Evolutionary conservation across 2,113 vertebrate species (phyloP), one percentile per base, ranked within the genome.

Genomic region (Gasterosteus nipponicus): DNA sequence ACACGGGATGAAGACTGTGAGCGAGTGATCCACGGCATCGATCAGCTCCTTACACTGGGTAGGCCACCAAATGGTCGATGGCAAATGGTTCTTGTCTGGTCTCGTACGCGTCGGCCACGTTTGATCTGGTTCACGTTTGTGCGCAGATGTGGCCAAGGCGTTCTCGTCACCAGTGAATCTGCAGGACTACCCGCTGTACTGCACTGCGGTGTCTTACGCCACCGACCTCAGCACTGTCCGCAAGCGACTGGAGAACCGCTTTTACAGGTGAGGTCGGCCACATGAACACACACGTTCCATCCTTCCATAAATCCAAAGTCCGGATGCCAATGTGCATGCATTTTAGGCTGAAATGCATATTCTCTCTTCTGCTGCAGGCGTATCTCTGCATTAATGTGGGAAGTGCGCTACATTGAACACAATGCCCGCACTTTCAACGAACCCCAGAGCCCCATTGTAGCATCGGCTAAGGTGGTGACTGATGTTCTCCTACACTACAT

Each of bases 321-420:
- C 33, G 3, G 33, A 65, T 58, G 26, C 22, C 4, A 18, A 31
- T 10, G 1, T 15, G 19, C 26, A 29, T 26, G 35, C 4, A 4
- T 39, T 12, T 33, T 7, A 71, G 53, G 54, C 69, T 76, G 22
- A 46, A 33, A 1, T 8, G 6, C 26, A 33, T 53, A 22, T 49
- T 15, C 67, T 10, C 65, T 70, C 77, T 12, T 83, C 75, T 71
- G 51, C 76, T 74, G 10, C 57, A 99, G 98, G 94, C 95, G 97
- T 82, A 99, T 99, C 92, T 99, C 98, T 73, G 97, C 97, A 1
- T 92, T 99, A 77, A 99, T 99, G 96, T 99, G 98, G 98, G 98
- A 99, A 88, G 98, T 99, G 53, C 95, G 98, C 67, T 99, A 99
- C 88, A 97, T 99, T 62, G 98, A 99, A 74, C 97, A 99, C 90